Percentiles rank a stretch among this genome's conserved stretches.
phyloP scores from a whole-genome alignment of 2,888 invertebrate genomes.

The Pachydiplax longipennis region DNA sequence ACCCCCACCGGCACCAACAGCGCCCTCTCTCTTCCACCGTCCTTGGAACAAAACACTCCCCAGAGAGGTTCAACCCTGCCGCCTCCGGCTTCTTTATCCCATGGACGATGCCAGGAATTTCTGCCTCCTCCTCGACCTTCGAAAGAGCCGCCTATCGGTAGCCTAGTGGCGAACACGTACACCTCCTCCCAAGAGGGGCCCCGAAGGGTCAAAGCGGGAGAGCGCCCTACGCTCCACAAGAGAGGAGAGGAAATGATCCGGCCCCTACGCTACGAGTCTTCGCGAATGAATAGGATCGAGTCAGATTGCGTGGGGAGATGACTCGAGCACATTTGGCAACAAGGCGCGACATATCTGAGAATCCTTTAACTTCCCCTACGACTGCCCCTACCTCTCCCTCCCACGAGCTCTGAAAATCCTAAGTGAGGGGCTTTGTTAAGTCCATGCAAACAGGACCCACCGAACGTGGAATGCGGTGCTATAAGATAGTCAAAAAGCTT shows the following conservation, averaged over 20 bases:
- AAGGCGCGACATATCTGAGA: constrained; percentile 35
- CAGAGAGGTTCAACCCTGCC: constrained; percentile 35
- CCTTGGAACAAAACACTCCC: constrained; percentile 40
- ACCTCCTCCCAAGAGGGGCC: background rate
- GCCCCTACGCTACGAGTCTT: constrained; percentile 30
- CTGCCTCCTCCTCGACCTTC: constrained; percentile 40
- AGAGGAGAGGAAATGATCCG: constrained; percentile 4
- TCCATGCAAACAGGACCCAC: background rate
- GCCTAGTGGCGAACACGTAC: background rate
- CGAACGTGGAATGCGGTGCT: constrained; percentile 31
- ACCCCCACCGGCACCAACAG: background rate
- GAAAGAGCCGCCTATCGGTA: constrained; percentile 4
- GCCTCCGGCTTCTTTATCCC: constrained; percentile 29
- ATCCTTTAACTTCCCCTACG: constrained; percentile 14
- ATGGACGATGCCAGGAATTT: constrained; percentile 37
- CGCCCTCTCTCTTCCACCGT: background rate
- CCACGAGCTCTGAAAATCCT: background rate
- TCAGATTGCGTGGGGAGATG: constrained; percentile 33
- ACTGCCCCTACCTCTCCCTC: background rate
- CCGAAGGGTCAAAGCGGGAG: background rate
- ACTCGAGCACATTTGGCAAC: constrained; percentile 21
- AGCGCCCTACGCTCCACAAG: background rate
- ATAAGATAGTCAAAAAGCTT: constrained; percentile 11
- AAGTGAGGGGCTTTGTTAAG: background rate
- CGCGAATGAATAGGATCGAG: constrained; percentile 39